Percentiles rank a stretch among this genome's conserved stretches.
These are phyloP conservation scores for Leucopsar rothschildi DNA, from an alignment of 2,113 vertebrate genomes.

Conservation along the genomic window DNA sequence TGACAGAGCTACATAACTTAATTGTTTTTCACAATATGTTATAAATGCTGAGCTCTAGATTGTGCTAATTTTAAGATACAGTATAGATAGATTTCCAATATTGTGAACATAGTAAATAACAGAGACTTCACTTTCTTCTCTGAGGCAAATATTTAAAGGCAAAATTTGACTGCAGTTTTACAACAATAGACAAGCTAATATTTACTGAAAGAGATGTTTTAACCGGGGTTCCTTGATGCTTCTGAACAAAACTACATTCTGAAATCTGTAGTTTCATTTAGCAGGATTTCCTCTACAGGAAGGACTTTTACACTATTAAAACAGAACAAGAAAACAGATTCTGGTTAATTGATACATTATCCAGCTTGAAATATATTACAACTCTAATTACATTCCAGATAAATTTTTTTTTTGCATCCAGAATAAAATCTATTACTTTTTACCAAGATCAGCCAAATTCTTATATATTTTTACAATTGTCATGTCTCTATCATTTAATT, in stretches of 20 bases:
- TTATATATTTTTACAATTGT: neutral
- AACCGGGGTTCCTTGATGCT: neutral
- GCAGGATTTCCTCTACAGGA: neutral
- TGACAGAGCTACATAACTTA: neutral
- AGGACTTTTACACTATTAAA: neutral
- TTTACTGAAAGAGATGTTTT: neutral
- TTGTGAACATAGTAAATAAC: neutral
- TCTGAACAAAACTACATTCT: neutral
- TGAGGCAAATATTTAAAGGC: neutral
- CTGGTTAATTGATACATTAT: neutral
- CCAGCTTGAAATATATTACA: neutral
- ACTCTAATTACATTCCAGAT: neutral
- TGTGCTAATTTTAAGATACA: neutral
- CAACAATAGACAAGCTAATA: neutral
- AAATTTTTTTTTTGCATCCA: neutral
- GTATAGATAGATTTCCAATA: neutral
- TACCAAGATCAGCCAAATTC: neutral
- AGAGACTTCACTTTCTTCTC: neutral
- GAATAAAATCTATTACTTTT: neutral
- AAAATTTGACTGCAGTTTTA: neutral
- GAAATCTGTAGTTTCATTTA: neutral
- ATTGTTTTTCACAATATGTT: neutral
- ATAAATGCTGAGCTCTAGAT: neutral
- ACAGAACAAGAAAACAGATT: neutral
- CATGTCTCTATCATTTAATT: neutral